Conservation (phyloP, 2,888 invertebrate species). For the Mythimna pallens region DNA sequence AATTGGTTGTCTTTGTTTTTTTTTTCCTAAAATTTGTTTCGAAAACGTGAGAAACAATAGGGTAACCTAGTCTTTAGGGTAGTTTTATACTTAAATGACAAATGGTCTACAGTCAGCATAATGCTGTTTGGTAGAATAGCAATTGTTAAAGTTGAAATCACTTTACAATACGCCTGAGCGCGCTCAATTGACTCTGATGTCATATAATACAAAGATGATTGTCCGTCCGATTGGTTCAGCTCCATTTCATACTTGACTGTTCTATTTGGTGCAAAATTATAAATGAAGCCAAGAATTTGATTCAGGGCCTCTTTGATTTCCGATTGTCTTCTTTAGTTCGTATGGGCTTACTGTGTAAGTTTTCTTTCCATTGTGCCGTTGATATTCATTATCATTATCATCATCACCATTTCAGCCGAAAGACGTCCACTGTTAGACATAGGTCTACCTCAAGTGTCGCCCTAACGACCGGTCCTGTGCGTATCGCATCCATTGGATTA, state of each 20-base stretch:
- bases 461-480: too few species aligned
- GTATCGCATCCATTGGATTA: too few species aligned
- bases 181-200: slow-evolving; percentile 45
- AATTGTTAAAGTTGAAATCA: slow-evolving; percentile 26
- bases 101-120: background rate
- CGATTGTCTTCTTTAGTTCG: slow-evolving; percentile 3
- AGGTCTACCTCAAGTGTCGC: too few species aligned
- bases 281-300: background rate
- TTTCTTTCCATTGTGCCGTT: background rate
- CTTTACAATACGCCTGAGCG: slow-evolving; percentile 35
- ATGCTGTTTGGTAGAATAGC: slow-evolving; percentile 20
- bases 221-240: slow-evolving; percentile 16
- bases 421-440: too few species aligned
- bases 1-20: background rate
- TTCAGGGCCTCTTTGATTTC: background rate
- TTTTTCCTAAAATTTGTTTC: background rate
- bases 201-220: slow-evolving; percentile 31
- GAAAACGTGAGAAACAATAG: background rate
- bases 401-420: too few species aligned
- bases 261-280: background rate
- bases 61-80: background rate
- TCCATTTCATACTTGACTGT: slow-evolving; percentile 15
- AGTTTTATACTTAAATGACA: background rate
- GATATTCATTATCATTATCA: too few species aligned
- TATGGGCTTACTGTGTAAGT: background rate